Evolutionary conservation across 2,888 invertebrate species (phyloP), one percentile per base, ranked within the genome.

Genomic region (Ichneumoninae sp.): DNA sequence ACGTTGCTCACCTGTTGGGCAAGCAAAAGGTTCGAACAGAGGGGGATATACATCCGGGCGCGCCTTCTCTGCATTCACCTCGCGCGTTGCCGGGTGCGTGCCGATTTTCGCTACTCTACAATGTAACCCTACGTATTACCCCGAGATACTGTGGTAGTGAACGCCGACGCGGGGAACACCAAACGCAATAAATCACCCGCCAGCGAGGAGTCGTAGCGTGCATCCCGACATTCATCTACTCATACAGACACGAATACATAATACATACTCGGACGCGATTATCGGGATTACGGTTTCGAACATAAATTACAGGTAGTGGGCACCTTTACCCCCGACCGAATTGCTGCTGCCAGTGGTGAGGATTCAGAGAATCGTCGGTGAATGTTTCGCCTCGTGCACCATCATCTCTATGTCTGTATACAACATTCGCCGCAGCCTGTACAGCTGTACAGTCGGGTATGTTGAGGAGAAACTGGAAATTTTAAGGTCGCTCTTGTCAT

Each of bases 251-350:
- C 71, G 63, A 50, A 79, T 81, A 68, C 76, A 73, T 44, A 71
- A 81, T 76, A 76, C 79, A 82, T 63, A 80, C 76, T 83, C 82
- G 76, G 73, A 76, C 75, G 74, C 81, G 85, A 87, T 87, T 87
- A 87, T 87, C 85, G 83, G 85, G 85, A 86, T 86, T 85, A 85
- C 80, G 83, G 85, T 87, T 87, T 86, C 85, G 83, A 79, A 77
- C 85, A 85, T 88, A 86, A 87, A 87, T 88, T 87, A 81, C 74
- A 78, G 73, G 73, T 83, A 75, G 80, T 65, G 76, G 36, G 47
- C 71, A 76, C 66, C 75, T 82, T 75, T 78, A 40, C 40, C 66
- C 40, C 66, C 57, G 22, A 66, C 40, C 36, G 40, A 66, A 66
- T 66, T 65, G 66, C 19, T 63, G 63, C 66, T 40, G 76, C 75